phyloP scores from a whole-genome alignment of 2,888 invertebrate genomes.

The Caenorhabditis imperialis region DNA sequence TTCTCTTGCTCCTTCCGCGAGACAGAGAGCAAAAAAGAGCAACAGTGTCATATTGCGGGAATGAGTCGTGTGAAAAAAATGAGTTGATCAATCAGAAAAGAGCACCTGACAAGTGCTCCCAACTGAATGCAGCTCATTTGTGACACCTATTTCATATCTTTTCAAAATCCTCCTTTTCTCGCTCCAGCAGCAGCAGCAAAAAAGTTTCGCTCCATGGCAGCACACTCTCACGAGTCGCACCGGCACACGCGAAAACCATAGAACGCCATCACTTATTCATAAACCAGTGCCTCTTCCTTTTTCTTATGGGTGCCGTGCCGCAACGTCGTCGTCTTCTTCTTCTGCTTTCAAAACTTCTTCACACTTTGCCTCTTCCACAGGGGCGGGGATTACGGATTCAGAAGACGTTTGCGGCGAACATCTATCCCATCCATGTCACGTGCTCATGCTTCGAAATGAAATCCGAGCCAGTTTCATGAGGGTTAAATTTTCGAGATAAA shows the following conservation, averaged over 20 bases:
- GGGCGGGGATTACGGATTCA: too few relatives aligned
- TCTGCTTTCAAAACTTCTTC: slow-evolving; percentile 42
- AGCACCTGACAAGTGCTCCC: too few relatives aligned
- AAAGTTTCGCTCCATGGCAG: slow-evolving; percentile 23
- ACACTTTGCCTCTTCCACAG: slow-evolving; percentile 29
- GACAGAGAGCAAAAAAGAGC: too few relatives aligned
- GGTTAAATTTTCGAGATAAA: too few relatives aligned
- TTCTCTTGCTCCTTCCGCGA: too few relatives aligned
- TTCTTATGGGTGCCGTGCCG: slow-evolving; percentile 3
- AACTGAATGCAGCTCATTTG: slow-evolving; percentile 16
- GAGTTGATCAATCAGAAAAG: too few relatives aligned
- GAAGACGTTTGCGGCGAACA: slow-evolving; percentile 26
- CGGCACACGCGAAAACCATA: slow-evolving; percentile 58
- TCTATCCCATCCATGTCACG: too few relatives aligned
- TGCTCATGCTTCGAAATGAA: too few relatives aligned
- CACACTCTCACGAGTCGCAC: slow-evolving; percentile 43
- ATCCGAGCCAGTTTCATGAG: too few relatives aligned
- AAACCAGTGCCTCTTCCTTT: slow-evolving; percentile 53
- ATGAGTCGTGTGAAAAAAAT: too few relatives aligned
- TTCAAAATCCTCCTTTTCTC: slow-evolving; percentile 28
- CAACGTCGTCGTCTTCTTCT: slow-evolving; percentile 2
- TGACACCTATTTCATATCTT: slow-evolving; percentile 12
- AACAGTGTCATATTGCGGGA: too few relatives aligned
- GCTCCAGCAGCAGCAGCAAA: slow-evolving; percentile 12
- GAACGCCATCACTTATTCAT: slow-evolving; percentile 60